Conservation (phyloP, 2,797 vertebrate genomes). For the Chrosomus eos region DNA sequence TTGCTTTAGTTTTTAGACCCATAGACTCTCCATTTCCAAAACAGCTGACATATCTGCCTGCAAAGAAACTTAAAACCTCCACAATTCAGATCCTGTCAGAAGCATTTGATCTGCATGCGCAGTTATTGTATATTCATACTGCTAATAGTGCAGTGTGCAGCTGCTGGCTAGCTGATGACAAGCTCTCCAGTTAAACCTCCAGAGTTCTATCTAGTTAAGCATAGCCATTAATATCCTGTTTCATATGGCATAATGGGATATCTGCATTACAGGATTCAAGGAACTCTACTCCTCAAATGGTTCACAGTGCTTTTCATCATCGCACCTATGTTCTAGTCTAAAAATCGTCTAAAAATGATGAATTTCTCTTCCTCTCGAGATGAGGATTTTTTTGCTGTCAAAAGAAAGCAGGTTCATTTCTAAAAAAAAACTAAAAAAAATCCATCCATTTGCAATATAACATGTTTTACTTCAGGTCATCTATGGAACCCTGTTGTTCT, state of each 20-base stretch:
- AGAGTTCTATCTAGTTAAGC: conserved; percentile 50
- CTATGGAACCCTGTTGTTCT: background rate
- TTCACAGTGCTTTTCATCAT: conserved; percentile 30
- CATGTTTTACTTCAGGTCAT: background rate
- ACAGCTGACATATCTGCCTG: conserved; percentile 32
- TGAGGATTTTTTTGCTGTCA: background rate
- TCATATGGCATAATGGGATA: conserved; percentile 43
- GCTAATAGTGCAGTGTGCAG: conserved; percentile 43
- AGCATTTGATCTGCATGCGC: conserved; percentile 37
- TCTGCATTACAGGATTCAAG: conserved; percentile 44
- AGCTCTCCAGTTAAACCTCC: conserved; percentile 43
- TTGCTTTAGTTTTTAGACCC: conserved; percentile 45
- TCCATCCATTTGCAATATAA: background rate
- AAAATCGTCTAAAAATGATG: conserved; percentile 16
- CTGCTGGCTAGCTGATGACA: conserved; percentile 50
- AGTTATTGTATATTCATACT: conserved; percentile 48
- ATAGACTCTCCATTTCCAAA: conserved; percentile 42
- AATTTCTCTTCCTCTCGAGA: conserved; percentile 22
- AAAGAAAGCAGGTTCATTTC: conserved; percentile 15
- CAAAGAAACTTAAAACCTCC: conserved; percentile 43
- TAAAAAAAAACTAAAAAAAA: background rate
- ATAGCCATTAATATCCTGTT: conserved; percentile 51
- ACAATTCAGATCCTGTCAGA: conserved; percentile 40
- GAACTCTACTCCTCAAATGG: background rate
- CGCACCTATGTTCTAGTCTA: no score